These are phyloP conservation scores for Iphiclides podalirius DNA, from an alignment of 2,888 invertebrate genomes.

Conservation along the genomic window DNA sequence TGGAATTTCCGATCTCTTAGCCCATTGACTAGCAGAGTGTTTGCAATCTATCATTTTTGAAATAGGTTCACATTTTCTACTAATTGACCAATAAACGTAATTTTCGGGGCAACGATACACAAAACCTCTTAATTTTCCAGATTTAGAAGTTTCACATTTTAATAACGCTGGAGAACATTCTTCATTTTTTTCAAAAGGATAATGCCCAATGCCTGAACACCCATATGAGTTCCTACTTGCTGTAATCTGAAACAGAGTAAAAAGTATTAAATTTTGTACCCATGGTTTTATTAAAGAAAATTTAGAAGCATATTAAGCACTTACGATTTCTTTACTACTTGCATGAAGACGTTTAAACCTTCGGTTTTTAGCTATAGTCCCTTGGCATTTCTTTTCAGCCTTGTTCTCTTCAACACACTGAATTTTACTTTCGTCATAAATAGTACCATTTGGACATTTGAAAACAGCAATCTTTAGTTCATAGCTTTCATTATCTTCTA, in stretches of 20 bases:
- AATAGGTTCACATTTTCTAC: conserved; percentile 86
- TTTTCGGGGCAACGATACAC: conserved; percentile 88
- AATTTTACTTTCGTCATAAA: conserved; percentile 86
- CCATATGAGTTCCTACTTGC: conserved; percentile 74
- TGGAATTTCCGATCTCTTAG: conserved; percentile 78
- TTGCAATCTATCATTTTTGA: conserved; percentile 82
- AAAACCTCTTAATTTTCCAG: conserved; percentile 82
- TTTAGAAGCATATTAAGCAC: neutral
- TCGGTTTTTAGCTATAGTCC: conserved; percentile 75
- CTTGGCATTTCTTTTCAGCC: conserved; percentile 78
- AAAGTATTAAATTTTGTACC: conserved; percentile 5
- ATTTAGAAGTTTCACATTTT: conserved; percentile 81
- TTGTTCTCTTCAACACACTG: conserved; percentile 85
- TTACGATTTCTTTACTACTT: conserved; percentile 79
- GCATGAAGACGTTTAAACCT: conserved; percentile 77
- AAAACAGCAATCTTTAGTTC: conserved; percentile 87
- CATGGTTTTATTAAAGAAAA: neutral
- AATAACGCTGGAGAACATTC: conserved; percentile 86
- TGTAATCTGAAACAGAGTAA: conserved; percentile 78
- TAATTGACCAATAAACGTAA: conserved; percentile 88
- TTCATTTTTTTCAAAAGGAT: conserved; percentile 82
- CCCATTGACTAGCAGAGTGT: conserved; percentile 59
- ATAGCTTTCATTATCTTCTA: conserved; percentile 81
- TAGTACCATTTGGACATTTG: conserved; percentile 87
- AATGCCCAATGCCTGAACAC: conserved; percentile 85